phyloP scores from a whole-genome alignment of 1,140 invertebrate genomes.

The Heterodera schachtii region DNA sequence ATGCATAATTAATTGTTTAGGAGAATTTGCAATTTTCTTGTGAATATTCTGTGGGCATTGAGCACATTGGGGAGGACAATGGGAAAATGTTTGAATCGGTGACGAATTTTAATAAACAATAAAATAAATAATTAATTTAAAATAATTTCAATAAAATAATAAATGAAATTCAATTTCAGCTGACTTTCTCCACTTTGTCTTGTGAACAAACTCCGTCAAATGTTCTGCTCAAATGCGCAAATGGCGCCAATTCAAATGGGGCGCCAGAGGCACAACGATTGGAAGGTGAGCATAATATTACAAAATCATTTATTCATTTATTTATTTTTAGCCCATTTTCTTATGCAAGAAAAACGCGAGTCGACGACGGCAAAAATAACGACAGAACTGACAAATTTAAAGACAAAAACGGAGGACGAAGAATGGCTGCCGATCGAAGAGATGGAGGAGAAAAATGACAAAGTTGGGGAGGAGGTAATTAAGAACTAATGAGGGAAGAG shows the following conservation, averaged over 20 bases:
- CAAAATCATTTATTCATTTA: too few relatives aligned
- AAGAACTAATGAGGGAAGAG: neutral
- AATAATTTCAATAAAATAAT: neutral
- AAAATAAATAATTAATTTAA: neutral
- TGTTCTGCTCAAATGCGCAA: constrained; percentile 23
- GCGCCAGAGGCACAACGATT: neutral
- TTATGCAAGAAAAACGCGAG: neutral
- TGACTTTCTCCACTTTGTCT: constrained; percentile 37
- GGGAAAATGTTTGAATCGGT: constrained; percentile 14
- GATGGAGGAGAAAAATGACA: neutral
- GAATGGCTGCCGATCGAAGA: constrained; percentile 30
- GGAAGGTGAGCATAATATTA: neutral
- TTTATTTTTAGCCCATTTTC: neutral
- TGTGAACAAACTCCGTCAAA: constrained; percentile 45
- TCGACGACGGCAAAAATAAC: neutral
- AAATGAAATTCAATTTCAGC: constrained; percentile 21
- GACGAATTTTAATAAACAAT: too few relatives aligned
- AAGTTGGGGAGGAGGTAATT: neutral
- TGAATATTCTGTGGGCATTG: constrained; percentile 49
- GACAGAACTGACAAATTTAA: constrained; percentile 7
- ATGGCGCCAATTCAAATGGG: neutral
- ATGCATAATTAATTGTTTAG: neutral
- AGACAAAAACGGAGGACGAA: constrained; percentile 1
- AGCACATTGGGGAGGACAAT: constrained; percentile 14
- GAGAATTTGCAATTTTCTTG: constrained; percentile 43